Conservation (phyloP, 2,113 vertebrate species). For the Chloebia gouldiae region DNA sequence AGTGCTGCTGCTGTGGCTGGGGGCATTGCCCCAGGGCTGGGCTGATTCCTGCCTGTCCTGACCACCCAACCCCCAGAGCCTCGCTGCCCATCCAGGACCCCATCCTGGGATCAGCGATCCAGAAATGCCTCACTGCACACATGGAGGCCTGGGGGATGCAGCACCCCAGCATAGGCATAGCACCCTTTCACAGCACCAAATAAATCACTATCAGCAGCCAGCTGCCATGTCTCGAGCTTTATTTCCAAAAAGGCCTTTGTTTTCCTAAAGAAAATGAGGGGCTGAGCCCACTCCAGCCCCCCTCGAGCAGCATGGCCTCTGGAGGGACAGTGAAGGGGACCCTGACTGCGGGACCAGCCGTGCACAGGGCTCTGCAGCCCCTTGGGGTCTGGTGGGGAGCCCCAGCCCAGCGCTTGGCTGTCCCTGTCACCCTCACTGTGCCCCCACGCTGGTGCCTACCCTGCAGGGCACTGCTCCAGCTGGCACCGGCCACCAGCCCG, state of each 20-base stretch:
- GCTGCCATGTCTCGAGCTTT: neutral
- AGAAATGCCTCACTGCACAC: neutral
- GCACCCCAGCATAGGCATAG: neutral
- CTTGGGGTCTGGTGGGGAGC: rapidly evolving
- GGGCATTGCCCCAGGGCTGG: neutral
- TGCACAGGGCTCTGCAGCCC: neutral
- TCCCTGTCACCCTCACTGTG: neutral
- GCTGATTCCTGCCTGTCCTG: neutral
- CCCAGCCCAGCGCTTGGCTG: neutral
- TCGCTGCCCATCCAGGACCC: rapidly evolving
- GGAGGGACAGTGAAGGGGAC: neutral
- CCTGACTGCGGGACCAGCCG: rapidly evolving
- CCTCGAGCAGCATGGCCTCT: neutral
- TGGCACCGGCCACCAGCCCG: neutral
- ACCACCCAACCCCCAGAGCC: rapidly evolving
- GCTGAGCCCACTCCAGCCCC: neutral
- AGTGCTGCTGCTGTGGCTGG: neutral
- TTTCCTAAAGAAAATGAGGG: neutral
- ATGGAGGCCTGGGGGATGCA: rapidly evolving
- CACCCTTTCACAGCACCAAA: neutral
- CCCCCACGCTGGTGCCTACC: neutral
- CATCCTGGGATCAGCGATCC: rapidly evolving
- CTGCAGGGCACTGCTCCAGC: neutral
- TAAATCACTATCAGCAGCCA: neutral
- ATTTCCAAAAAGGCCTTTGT: slow-evolving; percentile 51